A percentile compares a stretch with the other conserved stretches of the same genome.
phyloP scores from a whole-genome alignment of 2,888 invertebrate genomes.

The Microdon myrmicae region DNA sequence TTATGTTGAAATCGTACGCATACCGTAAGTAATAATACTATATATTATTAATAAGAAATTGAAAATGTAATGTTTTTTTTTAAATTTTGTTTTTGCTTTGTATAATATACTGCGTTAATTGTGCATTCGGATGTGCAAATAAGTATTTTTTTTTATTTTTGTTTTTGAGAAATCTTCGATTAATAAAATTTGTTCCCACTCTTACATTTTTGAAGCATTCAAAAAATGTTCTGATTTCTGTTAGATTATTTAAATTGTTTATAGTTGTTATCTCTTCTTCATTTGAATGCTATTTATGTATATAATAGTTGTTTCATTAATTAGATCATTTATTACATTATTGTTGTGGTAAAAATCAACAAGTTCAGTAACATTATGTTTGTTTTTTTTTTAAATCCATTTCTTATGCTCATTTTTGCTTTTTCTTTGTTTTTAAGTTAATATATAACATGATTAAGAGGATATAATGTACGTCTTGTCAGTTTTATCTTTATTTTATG shows the following conservation, averaged over 20 bases:
- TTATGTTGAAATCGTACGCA: slow-evolving; percentile 22
- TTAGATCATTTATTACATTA: no score
- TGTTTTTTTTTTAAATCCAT: no score
- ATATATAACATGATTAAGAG: slow-evolving; percentile 37
- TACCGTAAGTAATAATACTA: slow-evolving; percentile 37
- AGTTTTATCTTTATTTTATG: slow-evolving; percentile 40
- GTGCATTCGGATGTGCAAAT: slow-evolving; percentile 46
- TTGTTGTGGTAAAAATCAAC: slow-evolving; percentile 36
- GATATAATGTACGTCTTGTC: slow-evolving; percentile 47
- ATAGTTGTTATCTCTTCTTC: neutral
- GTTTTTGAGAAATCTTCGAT: slow-evolving; percentile 20
- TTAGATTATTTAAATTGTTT: no score
- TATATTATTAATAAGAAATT: slow-evolving; percentile 33
- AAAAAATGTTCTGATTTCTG: no score
- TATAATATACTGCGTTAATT: no score
- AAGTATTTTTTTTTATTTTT: no score
- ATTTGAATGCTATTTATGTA: slow-evolving; percentile 12
- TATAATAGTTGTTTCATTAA: slow-evolving; percentile 16
- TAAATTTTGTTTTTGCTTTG: no score
- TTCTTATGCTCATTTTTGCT: no score
- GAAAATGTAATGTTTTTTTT: slow-evolving; percentile 10
- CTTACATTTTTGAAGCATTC: no score
- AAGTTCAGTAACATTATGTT: slow-evolving; percentile 41
- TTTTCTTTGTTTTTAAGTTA: no score
- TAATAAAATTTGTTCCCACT: slow-evolving; percentile 47